Base-by-base conservation (phyloP, 2,797 vertebrate species). In the Hypotaenidia philippensis region DNA sequence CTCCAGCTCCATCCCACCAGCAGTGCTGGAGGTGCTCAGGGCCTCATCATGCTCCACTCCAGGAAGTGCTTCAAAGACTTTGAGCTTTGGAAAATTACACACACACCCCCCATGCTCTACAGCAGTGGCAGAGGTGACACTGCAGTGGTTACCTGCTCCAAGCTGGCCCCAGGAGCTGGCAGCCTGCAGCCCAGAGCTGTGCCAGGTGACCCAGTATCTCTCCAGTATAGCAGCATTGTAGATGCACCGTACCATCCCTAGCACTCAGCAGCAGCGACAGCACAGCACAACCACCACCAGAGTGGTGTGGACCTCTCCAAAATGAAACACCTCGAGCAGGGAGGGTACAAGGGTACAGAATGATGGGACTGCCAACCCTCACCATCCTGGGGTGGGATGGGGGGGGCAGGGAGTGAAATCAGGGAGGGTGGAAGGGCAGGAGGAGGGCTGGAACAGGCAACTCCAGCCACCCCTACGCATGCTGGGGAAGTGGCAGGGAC, bases 71-170 rank as follows among this genome's bases (percentile, higher is more conserved):
- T 47, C 6, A 23, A n/a, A 72, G 49, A 7, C 49, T 45, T 29
- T 0, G 45, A 27, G 47, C 34, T 76, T 45, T 9, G 29, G 17
- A 12, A 55, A 57, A 61, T 1, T 9, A 66, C 36, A 36, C 36
- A 36, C 36, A 36, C 36, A 66, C 19, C 9, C 13, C 31, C 36
- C 23, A 38, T 5, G 25, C 41, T 36, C 21, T 13, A 21, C 2
- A 6, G 64, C 64, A 36, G n/a, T 0, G 1, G 45, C 44, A 47
- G 56, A 47, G 45, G 17, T 17, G 20, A 23, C 8, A 11, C 11
- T 6, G 0, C 1, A n/a, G 27, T 19, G 52, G 27, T 26, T 6
- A 21, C 52, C 36, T 17, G 0, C 0, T 11, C 44, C 4, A 0
- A 16, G 12, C 11, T 2, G 2, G 32, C 20, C 26, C 41, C 32